Evolutionary conservation across 2,797 vertebrate genomes (phyloP).

Genomic region (Tapera naevia): DNA sequence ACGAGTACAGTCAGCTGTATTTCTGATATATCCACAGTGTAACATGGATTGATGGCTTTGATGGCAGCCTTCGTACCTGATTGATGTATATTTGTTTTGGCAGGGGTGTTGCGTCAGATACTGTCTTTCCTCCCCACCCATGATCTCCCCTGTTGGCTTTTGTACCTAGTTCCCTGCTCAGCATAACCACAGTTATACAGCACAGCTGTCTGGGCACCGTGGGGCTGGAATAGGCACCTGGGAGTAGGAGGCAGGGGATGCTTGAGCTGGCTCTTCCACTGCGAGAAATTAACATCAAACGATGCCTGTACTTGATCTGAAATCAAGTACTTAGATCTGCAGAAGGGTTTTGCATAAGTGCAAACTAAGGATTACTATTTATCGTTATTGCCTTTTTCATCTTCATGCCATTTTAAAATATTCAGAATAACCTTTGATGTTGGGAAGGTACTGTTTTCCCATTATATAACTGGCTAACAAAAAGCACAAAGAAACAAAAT

Average conservation of each 20-base stretch:
- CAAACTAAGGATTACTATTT: slow-evolving; percentile 44
- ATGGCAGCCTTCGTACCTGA: background rate
- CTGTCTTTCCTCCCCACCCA: background rate
- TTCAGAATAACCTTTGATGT: slow-evolving; percentile 52
- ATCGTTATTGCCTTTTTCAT: slow-evolving; percentile 63
- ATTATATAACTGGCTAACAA: background rate
- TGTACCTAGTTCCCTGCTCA: background rate
- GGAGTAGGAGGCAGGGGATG: slow-evolving; percentile 34
- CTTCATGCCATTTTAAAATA: slow-evolving; percentile 23
- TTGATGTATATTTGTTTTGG: slow-evolving; percentile 16
- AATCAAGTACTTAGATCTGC: slow-evolving; percentile 45
- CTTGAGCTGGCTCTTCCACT: background rate
- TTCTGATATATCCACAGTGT: background rate
- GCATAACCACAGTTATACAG: background rate
- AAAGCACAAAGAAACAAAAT: background rate
- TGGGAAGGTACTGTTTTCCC: slow-evolving; percentile 19
- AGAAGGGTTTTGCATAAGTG: slow-evolving; percentile 60
- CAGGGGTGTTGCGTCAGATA: background rate
- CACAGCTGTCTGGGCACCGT: background rate
- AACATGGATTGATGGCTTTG: slow-evolving; percentile 20
- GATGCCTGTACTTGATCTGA: slow-evolving; percentile 10
- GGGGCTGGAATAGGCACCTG: background rate
- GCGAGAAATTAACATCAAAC: slow-evolving; percentile 36
- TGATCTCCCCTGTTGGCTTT: background rate
- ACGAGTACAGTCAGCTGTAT: slow-evolving; percentile 16